Evolutionary conservation across 2,797 vertebrate genomes (phyloP).

Genomic region (Poeciliopsis infans): DNA sequence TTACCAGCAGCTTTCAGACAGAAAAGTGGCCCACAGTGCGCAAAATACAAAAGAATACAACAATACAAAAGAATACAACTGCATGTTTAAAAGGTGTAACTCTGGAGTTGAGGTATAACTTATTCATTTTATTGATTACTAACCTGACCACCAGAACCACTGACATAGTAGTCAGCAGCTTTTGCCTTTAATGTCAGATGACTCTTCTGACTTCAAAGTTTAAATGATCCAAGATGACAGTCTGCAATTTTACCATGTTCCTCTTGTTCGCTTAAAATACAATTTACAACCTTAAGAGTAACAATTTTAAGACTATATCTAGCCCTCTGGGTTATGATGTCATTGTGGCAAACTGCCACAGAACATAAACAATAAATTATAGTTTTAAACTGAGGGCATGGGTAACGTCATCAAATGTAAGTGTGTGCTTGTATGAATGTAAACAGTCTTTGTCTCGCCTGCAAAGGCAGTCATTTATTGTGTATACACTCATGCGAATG

Average conservation of each 20-base stretch:
- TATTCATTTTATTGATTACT: not conserved
- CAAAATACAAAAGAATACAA: no score
- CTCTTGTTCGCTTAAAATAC: slow-evolving; percentile 16
- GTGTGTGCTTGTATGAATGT: slow-evolving; percentile 28
- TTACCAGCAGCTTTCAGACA: no score
- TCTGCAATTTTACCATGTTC: slow-evolving; percentile 14
- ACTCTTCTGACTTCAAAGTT: slow-evolving; percentile 31
- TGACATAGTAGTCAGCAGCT: not conserved
- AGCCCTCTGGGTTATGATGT: slow-evolving; percentile 30
- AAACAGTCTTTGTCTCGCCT: slow-evolving; percentile 52
- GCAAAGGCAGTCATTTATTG: slow-evolving; percentile 38
- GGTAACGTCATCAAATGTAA: slow-evolving; percentile 36
- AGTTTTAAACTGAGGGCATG: slow-evolving; percentile 39
- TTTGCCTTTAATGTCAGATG: not conserved
- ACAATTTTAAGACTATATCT: slow-evolving; percentile 46
- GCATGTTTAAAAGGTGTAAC: not conserved
- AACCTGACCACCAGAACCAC: not conserved
- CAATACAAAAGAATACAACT: not conserved
- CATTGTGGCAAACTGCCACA: slow-evolving; percentile 27
- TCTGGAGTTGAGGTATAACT: not conserved
- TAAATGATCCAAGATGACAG: slow-evolving; percentile 31
- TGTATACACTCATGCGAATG: slow-evolving; percentile 42
- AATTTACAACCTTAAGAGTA: slow-evolving; percentile 27
- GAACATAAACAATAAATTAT: slow-evolving; percentile 35
- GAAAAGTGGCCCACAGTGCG: no score